Percentiles rank a stretch among this genome's conserved stretches.
phyloP scores from a whole-genome alignment of 2,797 vertebrate genomes.

The Hydrolagus colliei region DNA sequence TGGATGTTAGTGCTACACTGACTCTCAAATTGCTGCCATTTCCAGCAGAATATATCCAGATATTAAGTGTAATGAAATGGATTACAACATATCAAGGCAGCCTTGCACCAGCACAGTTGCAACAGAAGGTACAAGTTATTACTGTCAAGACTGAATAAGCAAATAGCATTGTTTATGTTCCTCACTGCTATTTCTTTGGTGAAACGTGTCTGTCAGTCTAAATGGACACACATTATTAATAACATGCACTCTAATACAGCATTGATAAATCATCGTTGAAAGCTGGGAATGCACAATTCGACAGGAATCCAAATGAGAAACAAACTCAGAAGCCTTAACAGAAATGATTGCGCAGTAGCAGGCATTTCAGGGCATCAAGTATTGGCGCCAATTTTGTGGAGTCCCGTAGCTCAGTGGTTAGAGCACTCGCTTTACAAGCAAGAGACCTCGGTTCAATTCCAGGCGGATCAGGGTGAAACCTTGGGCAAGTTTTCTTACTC shows the following conservation, averaged over 20 bases:
- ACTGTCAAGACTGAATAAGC: slow-evolving; percentile 13
- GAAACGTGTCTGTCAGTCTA: background rate
- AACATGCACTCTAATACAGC: slow-evolving; percentile 26
- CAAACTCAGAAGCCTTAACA: background rate
- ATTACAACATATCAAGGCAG: slow-evolving; percentile 24
- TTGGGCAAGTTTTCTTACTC: no score
- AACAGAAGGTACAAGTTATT: slow-evolving; percentile 29
- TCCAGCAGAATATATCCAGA: slow-evolving; percentile 20
- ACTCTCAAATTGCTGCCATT: slow-evolving; percentile 5
- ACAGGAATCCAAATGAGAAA: slow-evolving; percentile 7
- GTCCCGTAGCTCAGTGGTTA: no score
- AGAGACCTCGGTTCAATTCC: no score
- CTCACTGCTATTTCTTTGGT: background rate
- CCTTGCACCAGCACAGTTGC: background rate
- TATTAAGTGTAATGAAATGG: slow-evolving; percentile 30
- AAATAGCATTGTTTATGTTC: slow-evolving; percentile 31
- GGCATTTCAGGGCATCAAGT: no score
- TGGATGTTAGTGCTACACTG: slow-evolving; percentile 5
- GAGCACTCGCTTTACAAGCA: no score
- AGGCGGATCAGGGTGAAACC: no score
- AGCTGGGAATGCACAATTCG: slow-evolving; percentile 16
- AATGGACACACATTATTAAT: slow-evolving; percentile 27
- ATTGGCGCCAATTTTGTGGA: no score
- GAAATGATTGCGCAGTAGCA: no score
- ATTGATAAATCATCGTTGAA: slow-evolving; percentile 30